phyloP scores from a whole-genome alignment of 2,113 vertebrate species.

The Rostratula benghalensis region DNA sequence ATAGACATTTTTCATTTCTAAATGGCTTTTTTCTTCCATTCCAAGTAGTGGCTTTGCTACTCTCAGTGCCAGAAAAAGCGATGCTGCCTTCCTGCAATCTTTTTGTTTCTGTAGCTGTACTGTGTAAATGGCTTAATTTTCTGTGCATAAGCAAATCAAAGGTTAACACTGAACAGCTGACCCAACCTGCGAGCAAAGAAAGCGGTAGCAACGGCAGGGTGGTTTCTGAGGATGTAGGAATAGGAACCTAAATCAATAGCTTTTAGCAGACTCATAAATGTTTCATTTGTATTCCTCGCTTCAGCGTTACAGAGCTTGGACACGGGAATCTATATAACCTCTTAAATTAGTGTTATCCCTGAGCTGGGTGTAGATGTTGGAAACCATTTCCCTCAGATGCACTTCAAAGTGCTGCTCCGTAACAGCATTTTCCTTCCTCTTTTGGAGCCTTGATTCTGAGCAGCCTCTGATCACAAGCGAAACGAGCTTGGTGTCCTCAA shows the following conservation, averaged over 20 bases:
- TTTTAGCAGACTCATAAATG: constrained; percentile 45
- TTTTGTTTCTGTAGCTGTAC: constrained; percentile 1
- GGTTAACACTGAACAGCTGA: neutral
- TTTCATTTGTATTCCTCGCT: constrained; percentile 9
- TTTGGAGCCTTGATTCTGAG: neutral
- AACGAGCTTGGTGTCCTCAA: neutral
- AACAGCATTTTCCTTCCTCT: constrained; percentile 1
- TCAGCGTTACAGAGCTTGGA: neutral
- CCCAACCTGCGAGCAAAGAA: neutral
- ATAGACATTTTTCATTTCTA: neutral
- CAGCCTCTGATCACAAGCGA: neutral
- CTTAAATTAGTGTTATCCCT: neutral
- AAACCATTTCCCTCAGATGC: constrained; percentile 1
- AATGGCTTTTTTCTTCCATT: neutral
- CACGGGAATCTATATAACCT: neutral
- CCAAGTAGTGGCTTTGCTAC: neutral
- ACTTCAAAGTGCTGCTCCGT: neutral
- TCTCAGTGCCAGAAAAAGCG: neutral
- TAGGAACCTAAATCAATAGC: constrained; percentile 39
- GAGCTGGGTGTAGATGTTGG: neutral
- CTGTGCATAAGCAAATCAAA: neutral
- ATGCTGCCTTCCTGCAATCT: neutral
- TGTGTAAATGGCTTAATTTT: neutral
- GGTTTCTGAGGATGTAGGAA: neutral
- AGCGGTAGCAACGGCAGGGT: neutral